These are phyloP conservation scores for Asarcornis scutulata DNA, from an alignment of 2,113 vertebrate species.

Conservation along the genomic window DNA sequence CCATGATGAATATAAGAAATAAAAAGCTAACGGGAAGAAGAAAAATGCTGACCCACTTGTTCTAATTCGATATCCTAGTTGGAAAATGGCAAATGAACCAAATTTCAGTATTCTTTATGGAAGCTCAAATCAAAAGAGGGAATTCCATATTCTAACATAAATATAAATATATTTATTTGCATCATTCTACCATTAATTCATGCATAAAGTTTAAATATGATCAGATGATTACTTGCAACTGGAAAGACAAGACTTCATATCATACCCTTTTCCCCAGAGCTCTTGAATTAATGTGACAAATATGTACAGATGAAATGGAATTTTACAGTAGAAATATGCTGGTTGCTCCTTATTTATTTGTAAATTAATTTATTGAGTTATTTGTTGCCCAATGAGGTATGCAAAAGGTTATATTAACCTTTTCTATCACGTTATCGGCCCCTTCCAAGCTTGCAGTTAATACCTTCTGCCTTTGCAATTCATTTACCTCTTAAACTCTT, in stretches of 20 bases:
- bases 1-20: conserved; percentile 89
- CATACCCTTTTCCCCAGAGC: background rate
- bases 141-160: conserved; percentile 77
- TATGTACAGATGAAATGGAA: background rate
- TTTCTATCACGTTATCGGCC: conserved; percentile 36
- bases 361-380: background rate
- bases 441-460: conserved; percentile 29
- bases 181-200: conserved; percentile 12
- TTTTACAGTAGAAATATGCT: background rate
- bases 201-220: conserved; percentile 11
- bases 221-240: background rate
- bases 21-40: conserved; percentile 74
- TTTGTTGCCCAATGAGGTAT: background rate
- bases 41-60: conserved; percentile 84
- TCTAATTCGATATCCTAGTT: conserved; percentile 69
- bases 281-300: background rate
- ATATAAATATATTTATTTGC: conserved; percentile 60
- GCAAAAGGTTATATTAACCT: conserved; percentile 57
- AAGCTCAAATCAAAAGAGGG: conserved; percentile 79
- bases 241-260: background rate
- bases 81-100: conserved; percentile 74
- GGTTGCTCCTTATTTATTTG: background rate
- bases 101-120: conserved; percentile 73
- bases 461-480: conserved; percentile 47
- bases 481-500: conserved; percentile 64